Evolutionary conservation across 2,888 invertebrate species (phyloP).

Genomic region (Sinhomidia bicolor): DNA sequence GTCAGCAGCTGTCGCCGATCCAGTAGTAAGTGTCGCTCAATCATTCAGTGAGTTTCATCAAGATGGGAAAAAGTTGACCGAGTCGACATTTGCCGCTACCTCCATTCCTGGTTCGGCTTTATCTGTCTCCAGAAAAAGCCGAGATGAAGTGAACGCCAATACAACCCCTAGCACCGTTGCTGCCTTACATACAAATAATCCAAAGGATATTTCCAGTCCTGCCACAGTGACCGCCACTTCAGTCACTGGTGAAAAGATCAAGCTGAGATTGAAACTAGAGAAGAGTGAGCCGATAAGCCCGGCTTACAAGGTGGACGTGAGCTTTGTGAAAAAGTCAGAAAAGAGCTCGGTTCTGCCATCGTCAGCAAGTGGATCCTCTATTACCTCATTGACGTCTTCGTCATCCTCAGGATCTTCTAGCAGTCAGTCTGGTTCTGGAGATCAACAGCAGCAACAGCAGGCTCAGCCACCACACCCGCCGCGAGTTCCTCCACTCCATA

Average conservation of each 20-base stretch:
- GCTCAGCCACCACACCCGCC: conserved; percentile 84
- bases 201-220: conserved; percentile 55
- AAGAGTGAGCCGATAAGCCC: conserved; percentile 89
- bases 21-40: conserved; percentile 40
- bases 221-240: conserved; percentile 66
- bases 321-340: conserved; percentile 85
- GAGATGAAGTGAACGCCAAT: conserved; percentile 35
- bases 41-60: conserved; percentile 7
- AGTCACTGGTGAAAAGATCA: conserved; percentile 86
- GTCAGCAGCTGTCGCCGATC: not conserved
- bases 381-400: not conserved
- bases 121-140: conserved; percentile 56
- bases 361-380: conserved; percentile 18
- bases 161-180: conserved; percentile 36
- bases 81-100: not conserved
- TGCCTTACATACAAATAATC: conserved; percentile 45
- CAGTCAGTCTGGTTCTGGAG: conserved; percentile 22
- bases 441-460: conserved; percentile 81
- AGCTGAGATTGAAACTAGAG: conserved; percentile 90
- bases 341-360: conserved; percentile 71
- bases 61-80: conserved; percentile 17
- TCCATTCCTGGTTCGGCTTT: not conserved
- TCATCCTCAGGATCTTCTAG: not conserved
- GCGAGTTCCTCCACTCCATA: conserved; percentile 93
- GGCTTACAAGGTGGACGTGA: conserved; percentile 91